Conservation (phyloP, 2,113 vertebrate genomes). For the Henicopernis longicauda region DNA sequence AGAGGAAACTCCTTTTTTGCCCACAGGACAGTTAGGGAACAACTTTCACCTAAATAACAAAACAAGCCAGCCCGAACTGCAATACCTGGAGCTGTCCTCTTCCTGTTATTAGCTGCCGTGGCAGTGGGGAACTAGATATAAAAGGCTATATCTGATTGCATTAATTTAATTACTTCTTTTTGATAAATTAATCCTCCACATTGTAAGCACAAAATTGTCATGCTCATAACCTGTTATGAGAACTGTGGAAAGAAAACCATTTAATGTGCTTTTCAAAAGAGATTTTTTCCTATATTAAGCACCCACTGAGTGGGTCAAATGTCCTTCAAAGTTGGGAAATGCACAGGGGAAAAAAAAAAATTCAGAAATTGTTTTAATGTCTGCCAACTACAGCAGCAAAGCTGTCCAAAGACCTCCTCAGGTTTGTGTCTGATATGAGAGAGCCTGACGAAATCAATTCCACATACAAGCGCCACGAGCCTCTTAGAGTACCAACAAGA, state of each 20-base stretch:
- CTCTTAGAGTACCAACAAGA: background rate
- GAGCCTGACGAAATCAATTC: background rate
- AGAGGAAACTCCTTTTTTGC: background rate
- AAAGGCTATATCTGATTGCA: background rate
- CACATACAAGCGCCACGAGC: background rate
- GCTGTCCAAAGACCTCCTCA: background rate
- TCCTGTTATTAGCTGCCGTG: background rate
- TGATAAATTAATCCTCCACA: background rate
- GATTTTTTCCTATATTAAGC: background rate
- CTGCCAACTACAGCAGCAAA: background rate
- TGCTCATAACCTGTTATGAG: background rate
- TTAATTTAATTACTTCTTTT: background rate
- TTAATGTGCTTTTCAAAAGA: background rate
- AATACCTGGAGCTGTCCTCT: background rate
- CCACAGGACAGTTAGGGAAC: background rate
- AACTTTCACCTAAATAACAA: background rate
- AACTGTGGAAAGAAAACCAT: background rate
- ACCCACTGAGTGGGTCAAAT: background rate
- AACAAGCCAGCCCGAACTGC: background rate
- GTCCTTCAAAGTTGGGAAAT: background rate
- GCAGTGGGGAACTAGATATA: background rate
- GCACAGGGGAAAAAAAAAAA: rapidly evolving
- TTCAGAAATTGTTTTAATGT: background rate
- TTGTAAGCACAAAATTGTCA: background rate
- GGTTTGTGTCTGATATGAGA: background rate